Evolutionary conservation across 2,888 invertebrate species (phyloP), one percentile per base, ranked within the genome.

Genomic region (Conus canariensis): DNA sequence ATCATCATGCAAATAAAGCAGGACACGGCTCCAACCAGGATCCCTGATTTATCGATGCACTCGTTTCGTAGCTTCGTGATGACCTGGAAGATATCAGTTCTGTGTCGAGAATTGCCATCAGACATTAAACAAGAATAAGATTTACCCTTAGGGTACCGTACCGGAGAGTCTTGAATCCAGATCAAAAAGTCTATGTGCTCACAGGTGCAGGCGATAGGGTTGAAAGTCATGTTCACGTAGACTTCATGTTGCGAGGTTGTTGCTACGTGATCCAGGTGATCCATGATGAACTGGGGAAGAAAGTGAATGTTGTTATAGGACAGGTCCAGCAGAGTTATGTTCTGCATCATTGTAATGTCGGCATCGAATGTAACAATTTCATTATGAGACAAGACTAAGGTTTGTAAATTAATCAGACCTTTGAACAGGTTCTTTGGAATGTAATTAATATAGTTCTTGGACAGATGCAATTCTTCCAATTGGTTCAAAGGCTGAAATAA

Each of bases 151-250:
- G 58, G 56, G 30, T 85, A 89, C 6, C 12, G 0, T 16, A 86
- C 87, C 7, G 77, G 14, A 4, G 90, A 90, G 14, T 86, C 70
- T 16, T 89, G 58, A 60, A 91, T 87, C 91, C 91, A 91, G 56
- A 58, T 88, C 5, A 91, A 86, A 56, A 91, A 91, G 60, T 85
- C 86, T 19, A 91, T 56, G 70, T 91, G 90, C 45, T 77, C 56
- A 87, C 91, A 91, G 16, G 85, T 85, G 87, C 91, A 91, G 25
- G 85, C 60, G 14, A 91, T 86, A 14, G 91, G 91, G 83, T 90
- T 90, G 86, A 67, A 64, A 5, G 86, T 80, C 74, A 91, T 60
- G 83, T 90, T 87, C 7, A 91, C 14, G 7, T 60, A 30, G 2
- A 74, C 80, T 16, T 22, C 58, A 19, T 64, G 25, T 25, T 77